A percentile compares a stretch with the other conserved stretches of the same genome.
Conservation (phyloP, 2,888 invertebrate species). For the Ferdinandea cuprea region DNA sequence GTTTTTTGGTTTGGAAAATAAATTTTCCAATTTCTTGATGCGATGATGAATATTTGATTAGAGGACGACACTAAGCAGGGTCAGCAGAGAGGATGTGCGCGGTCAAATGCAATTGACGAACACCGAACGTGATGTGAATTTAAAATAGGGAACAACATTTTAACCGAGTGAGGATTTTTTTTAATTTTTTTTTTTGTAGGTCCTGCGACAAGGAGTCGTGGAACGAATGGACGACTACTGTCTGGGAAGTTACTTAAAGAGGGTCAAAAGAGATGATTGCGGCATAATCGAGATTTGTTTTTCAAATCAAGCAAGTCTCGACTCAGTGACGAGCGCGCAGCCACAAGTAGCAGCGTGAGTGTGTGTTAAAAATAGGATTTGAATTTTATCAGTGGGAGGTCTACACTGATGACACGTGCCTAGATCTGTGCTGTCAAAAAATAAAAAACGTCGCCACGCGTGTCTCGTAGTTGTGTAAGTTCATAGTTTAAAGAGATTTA, state of each 20-base stretch:
- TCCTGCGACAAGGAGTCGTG: not conserved
- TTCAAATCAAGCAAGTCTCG: conserved; percentile 30
- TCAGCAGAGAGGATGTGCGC: not conserved
- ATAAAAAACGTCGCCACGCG: too few species aligned
- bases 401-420: not conserved
- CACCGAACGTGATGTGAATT: too few species aligned
- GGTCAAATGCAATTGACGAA: too few species aligned
- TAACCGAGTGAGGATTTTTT: too few species aligned
- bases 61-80: not conserved
- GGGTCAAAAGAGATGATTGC: conserved; percentile 44
- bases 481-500: too few species aligned
- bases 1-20: not conserved
- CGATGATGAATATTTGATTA: conserved; percentile 26
- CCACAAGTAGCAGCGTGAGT: not conserved
- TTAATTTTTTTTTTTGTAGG: not conserved
- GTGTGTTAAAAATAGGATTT: not conserved
- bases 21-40: not conserved
- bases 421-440: not conserved
- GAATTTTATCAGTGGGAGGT: not conserved
- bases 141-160: too few species aligned
- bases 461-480: too few species aligned
- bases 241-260: conserved; percentile 36
- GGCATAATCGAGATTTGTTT: conserved; percentile 49
- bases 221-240: too few species aligned
- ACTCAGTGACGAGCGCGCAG: not conserved